Evolutionary conservation across 1,140 invertebrate species (phyloP), one percentile per base, ranked within the genome.

Genomic region (Eubasilissa regina): DNA sequence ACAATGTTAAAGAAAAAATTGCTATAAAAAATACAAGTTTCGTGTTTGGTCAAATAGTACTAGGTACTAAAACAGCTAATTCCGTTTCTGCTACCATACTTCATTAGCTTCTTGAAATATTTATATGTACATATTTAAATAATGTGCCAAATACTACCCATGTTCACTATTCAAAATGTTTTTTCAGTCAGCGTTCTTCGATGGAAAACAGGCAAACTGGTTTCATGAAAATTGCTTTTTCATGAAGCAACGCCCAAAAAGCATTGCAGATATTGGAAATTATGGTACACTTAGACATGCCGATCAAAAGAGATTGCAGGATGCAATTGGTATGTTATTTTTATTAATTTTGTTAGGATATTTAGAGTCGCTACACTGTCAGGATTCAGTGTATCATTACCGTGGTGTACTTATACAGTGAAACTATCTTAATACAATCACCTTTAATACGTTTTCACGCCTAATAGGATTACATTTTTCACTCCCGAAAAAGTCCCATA

Each of bases 171-270:
- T 35, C 6, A 3, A 35, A 10, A 72, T 70, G n/a, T 72, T 80
- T 83, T 90, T 92, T 74, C 85, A 98, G 95, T 97, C 96, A 44
- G 93, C 94, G 10, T 92, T 94, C 83, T 95, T 96, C 90, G 97
- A 99, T 93, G 97, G 97, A 6, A 97, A 95, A 87, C 90, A 94
- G 79, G 90, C 96, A 1, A 93, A 94, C 80, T 99, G 98, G 98
- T 96, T 94, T 87, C 97, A 99, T 89, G 90, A 92, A 75, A 89
- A 90, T 3, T 99, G 97, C 86, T 99, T 99, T 86, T 99, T 98
- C 84, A 84, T 89, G 75, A 97, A 95, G 86, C 94, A 95, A 84
- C 91, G 93, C 13, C 94, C 96, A 9, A 90, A 91, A 80, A 90
- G 90, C 68, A 90, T 92, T 10, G 92, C 91, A 66, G 97, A 98